Percentiles rank a stretch among this genome's conserved stretches.
Evolutionary conservation across 2,797 vertebrate genomes (phyloP).

Genomic region (Cheirogaleus major): DNA sequence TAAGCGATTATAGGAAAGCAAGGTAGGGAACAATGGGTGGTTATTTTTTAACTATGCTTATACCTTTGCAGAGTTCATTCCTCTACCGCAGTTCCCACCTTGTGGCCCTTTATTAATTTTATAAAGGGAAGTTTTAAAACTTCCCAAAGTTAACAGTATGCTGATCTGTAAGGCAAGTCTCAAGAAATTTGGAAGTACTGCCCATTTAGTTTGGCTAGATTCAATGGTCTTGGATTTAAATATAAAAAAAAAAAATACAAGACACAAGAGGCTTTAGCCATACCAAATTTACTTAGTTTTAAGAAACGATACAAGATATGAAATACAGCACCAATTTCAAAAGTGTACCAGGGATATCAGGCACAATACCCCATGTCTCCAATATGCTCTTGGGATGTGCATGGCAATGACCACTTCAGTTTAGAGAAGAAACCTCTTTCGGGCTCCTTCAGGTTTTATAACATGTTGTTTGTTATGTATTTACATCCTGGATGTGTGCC

Average conservation of each 20-base stretch:
- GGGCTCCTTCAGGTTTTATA: background rate
- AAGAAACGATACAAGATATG: background rate
- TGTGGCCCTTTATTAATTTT: background rate
- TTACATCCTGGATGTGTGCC: background rate
- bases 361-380: fast-evolving
- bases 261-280: background rate
- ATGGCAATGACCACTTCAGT: background rate
- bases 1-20: background rate
- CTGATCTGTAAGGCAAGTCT: background rate
- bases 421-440: background rate
- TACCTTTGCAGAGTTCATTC: background rate
- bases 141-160: background rate
- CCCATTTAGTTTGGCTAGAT: background rate
- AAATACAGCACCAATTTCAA: background rate
- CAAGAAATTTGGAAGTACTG: background rate
- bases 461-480: background rate
- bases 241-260: background rate
- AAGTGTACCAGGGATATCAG: fast-evolving
- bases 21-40: background rate
- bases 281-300: background rate
- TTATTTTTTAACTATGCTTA: background rate
- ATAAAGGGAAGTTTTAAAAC: background rate
- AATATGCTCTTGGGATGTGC: background rate
- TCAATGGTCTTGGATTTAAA: background rate
- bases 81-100: background rate